Base-by-base conservation (phyloP, 2,113 vertebrate species). In the Psophia crepitans region DNA sequence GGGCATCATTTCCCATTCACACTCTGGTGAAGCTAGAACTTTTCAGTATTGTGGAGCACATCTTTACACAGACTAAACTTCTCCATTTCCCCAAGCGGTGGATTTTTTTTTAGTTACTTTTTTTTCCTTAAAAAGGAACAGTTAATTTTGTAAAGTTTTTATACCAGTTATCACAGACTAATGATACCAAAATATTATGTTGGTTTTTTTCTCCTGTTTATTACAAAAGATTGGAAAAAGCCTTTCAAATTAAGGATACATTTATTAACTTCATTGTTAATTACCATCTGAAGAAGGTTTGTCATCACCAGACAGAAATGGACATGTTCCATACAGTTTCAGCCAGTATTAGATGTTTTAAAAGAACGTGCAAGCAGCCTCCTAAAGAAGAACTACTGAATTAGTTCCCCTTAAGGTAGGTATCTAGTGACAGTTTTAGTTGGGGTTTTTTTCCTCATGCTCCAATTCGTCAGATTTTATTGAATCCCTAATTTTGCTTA, bases 401-500 rank as follows among this genome's bases (percentile, higher is more conserved):
- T 73, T 66, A 90, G 37, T 68, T 73, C 41, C 14, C 51, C 26
- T 68, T 63, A 71, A 64, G 11, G 39, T 26, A 56, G 61, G 21
- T 74, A 76, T 69, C 22, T 75, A 71, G 77, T 58, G 69, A 84
- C 64, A 95, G 22, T 35, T 86, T 53, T 68, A 58, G 23, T 53
- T 53, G 26, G 12, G 6, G 6, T 48, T 46, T 79, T 43, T 93
- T 71, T 39, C 20, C 33, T 90, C 20, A 28, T 71, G 17, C 21
- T 64, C 19, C 30, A 63, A 71, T 84, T 16, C 41, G 74, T 68
- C 49, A 80, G 23, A 6, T 61, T 90, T 89, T 85, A 94, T 39
- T 77, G 53, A 80, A 73, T 84, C 33, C 20, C 51, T 94, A 87
- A 93, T 86, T 95, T 90, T 94, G 33, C 53, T 63, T 87, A 81